phyloP scores from a whole-genome alignment of 1,140 invertebrate species.

The Danaus plexippus region DNA sequence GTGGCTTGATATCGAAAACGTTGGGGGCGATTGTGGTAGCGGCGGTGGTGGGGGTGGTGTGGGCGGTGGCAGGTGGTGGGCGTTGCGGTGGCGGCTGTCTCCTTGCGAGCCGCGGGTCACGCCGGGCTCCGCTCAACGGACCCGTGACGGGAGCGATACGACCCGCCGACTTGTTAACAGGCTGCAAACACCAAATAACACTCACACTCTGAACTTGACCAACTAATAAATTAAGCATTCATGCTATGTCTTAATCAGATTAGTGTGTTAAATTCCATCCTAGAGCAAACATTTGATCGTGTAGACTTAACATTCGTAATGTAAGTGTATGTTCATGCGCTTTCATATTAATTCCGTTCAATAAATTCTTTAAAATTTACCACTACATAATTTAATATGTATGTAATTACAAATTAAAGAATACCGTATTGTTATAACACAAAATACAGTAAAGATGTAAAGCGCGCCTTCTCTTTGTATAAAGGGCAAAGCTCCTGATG shows the following conservation, averaged over 20 bases:
- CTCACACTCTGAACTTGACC: background rate
- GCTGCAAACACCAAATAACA: conserved; percentile 30
- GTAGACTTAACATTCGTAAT: too few species aligned
- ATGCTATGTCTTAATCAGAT: background rate
- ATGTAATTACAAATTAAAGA: too few species aligned
- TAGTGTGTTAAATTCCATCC: background rate
- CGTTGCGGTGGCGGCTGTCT: conserved; percentile 9
- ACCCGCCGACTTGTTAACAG: conserved; percentile 44
- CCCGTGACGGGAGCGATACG: conserved; percentile 79
- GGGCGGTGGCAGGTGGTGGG: conserved; percentile 12
- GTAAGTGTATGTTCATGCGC: too few species aligned
- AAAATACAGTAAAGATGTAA: too few species aligned
- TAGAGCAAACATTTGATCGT: too few species aligned
- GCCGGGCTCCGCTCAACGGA: conserved; percentile 71
- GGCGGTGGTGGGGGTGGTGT: conserved; percentile 23
- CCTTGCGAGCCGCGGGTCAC: conserved; percentile 41
- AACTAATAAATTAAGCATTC: background rate
- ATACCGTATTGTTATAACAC: too few species aligned
- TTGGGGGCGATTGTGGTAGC: conserved; percentile 41
- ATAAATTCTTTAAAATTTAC: too few species aligned
- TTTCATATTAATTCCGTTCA: too few species aligned
- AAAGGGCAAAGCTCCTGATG: too few species aligned
- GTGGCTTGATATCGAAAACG: conserved; percentile 59
- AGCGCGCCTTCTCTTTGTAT: too few species aligned
- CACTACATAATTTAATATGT: background rate